phyloP scores from a whole-genome alignment of 1,140 invertebrate genomes.

The Drosophila saltans region DNA sequence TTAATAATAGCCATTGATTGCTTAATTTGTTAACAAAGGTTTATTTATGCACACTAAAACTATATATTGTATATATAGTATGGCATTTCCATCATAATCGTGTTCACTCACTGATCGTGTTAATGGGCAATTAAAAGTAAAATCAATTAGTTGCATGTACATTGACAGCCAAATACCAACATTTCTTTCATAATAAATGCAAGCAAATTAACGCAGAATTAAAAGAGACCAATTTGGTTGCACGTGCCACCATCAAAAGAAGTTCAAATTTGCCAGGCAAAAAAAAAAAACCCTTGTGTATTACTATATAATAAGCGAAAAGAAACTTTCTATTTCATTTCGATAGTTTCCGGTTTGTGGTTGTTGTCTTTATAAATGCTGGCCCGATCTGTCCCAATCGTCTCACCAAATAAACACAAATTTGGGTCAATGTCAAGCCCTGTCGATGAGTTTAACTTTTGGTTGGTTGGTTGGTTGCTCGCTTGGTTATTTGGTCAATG shows the following conservation, averaged over 20 bases:
- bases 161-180: conserved; percentile 2
- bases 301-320: conserved; percentile 2
- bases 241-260: neutral
- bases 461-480: too few relatives aligned
- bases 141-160: conserved; percentile 56
- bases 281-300: conserved; percentile 20
- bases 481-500: conserved; percentile 27
- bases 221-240: neutral
- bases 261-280: neutral
- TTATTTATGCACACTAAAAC: conserved; percentile 26
- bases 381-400: conserved; percentile 55
- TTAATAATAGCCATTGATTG: conserved; percentile 70
- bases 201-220: conserved; percentile 25
- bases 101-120: conserved; percentile 39
- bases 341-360: conserved; percentile 69
- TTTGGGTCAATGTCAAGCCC: conserved; percentile 74
- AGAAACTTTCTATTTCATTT: conserved; percentile 76
- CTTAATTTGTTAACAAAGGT: conserved; percentile 76
- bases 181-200: conserved; percentile 47
- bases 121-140: conserved; percentile 70
- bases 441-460: conserved; percentile 5
- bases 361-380: conserved; percentile 52
- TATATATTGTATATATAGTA: conserved; percentile 20
- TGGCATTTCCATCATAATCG: conserved; percentile 19
- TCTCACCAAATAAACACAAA: conserved; percentile 64